Conservation (phyloP, 2,797 vertebrate species). For the Sylvia borin region DNA sequence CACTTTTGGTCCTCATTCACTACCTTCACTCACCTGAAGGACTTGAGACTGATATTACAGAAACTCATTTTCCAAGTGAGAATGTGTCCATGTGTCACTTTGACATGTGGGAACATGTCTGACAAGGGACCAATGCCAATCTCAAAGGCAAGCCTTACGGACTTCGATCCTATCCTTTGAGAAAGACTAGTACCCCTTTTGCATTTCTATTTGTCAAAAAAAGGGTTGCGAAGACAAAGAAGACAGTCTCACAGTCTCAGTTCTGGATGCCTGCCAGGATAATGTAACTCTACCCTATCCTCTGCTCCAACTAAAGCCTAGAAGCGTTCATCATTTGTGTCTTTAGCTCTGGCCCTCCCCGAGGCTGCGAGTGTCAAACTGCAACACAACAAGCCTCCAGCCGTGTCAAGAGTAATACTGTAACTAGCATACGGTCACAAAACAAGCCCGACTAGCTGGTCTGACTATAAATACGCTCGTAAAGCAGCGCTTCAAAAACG, state of each 20-base stretch:
- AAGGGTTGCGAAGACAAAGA: neutral
- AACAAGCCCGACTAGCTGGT: neutral
- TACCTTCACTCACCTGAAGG: neutral
- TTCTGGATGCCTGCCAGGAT: neutral
- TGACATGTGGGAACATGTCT: accelerated
- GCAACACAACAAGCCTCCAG: neutral
- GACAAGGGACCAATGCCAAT: neutral
- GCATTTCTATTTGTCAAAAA: neutral
- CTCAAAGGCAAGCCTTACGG: accelerated
- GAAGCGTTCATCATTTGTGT: neutral
- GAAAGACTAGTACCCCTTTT: neutral
- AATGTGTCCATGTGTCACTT: neutral
- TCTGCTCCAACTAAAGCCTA: neutral
- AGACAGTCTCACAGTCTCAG: neutral
- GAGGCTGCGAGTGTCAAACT: neutral
- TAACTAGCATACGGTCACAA: neutral
- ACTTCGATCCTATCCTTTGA: neutral
- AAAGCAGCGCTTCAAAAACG: neutral
- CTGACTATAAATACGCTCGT: neutral
- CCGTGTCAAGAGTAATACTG: neutral
- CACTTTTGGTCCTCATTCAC: neutral
- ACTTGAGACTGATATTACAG: neutral
- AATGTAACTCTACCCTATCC: neutral
- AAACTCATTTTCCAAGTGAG: neutral
- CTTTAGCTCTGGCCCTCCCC: neutral